Conservation (phyloP, 2,797 vertebrate genomes). For the Arremon aurantiirostris region DNA sequence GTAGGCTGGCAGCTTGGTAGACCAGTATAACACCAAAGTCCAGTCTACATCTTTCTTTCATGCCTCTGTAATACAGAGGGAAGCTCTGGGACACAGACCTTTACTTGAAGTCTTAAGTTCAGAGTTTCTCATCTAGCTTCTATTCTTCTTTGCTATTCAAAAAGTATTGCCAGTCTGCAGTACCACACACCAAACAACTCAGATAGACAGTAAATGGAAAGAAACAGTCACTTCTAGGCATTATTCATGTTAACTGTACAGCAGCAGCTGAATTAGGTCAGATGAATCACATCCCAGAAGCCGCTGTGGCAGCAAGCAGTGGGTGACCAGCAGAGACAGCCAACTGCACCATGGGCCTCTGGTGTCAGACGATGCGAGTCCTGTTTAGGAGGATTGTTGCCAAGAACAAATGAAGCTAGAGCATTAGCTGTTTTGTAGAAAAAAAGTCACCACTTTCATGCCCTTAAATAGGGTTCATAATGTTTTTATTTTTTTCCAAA, state of each 20-base stretch:
- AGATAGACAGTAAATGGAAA: background rate
- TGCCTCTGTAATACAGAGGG: background rate
- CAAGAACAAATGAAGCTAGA: background rate
- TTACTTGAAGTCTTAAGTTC: background rate
- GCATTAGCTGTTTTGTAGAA: background rate
- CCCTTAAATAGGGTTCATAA: background rate
- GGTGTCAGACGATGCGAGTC: background rate
- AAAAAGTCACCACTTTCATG: background rate
- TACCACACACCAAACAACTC: background rate
- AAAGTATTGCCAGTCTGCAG: background rate
- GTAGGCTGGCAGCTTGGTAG: background rate
- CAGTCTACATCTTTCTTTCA: background rate
- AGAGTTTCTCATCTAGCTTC: background rate
- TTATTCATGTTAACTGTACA: constrained; percentile 5
- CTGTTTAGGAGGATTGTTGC: background rate
- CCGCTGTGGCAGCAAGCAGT: background rate
- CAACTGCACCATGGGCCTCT: background rate
- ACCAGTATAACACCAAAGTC: background rate
- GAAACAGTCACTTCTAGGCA: background rate
- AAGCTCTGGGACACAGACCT: background rate
- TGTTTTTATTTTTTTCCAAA: background rate
- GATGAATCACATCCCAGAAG: constrained; percentile 18
- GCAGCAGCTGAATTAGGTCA: constrained; percentile 15
- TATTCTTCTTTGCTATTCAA: background rate
- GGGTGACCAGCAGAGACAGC: background rate